Base-by-base conservation (phyloP, 2,888 invertebrate genomes). In the Zootermopsis nevadensis region DNA sequence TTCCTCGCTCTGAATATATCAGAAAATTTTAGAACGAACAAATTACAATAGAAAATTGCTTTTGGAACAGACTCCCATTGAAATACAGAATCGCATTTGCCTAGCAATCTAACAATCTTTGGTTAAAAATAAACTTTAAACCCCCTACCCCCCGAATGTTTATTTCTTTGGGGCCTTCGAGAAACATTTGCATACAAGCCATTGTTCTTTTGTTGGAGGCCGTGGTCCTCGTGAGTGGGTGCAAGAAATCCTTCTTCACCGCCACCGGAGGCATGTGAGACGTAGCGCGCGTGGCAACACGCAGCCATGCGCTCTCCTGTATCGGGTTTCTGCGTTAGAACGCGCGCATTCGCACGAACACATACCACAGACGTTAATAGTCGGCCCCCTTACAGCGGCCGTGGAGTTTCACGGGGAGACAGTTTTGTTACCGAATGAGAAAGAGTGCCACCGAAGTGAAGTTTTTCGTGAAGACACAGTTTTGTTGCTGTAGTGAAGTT, bases 241-340 rank as follows among this genome's bases (percentile, higher is more conserved):
- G 27, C n/a, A 48, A 48, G 60, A n/a, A 60, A 7, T 12, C n/a
- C 27, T 12, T 27, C 27, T 1, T n/a, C 24, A 48, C 6, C 42
- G 4, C 19, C 42, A 27, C 42, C 48, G 27, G 27, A 35, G 72
- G 12, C 4, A 35, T 33, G 19, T 3, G 72, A 6, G 72, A 33
- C 22, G 42, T 27, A 48, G 48, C 42, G 30, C 72, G 81, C 81
- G 69, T 72, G 81, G 33, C 81, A 27, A 30, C 27, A 80, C 35
- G 80, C 80, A 31, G 81, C 69, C 81, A 72, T 81, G 81, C 81
- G 81, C 81, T 53, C 48, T 80, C n/a, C 27, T 19, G 31, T 80
- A 80, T 80, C 38, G 48, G 55, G 80, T 80, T 42, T 80, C 80
- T 66, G 48, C 19, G 48, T 19, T 15, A 19, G 48, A 48, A 27